Percentiles rank a stretch among this genome's conserved stretches.
Evolutionary conservation across 2,113 vertebrate genomes (phyloP).

Genomic region (Esox niger): DNA sequence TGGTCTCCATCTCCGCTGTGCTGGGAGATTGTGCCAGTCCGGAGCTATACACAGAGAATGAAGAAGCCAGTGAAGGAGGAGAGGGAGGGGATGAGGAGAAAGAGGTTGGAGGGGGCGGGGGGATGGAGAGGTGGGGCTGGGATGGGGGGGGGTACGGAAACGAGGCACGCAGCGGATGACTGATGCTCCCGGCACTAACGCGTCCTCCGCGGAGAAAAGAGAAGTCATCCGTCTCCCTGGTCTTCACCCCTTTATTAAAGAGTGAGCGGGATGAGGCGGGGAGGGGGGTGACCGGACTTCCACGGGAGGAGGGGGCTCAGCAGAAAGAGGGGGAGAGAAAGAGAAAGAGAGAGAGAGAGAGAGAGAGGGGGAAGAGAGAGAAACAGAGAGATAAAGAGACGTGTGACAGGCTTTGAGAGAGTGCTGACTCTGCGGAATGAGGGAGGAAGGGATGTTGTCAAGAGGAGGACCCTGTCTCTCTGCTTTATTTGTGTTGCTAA

Average conservation of each 20-base stretch:
- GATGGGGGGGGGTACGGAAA: slow-evolving; percentile 20
- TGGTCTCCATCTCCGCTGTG: slow-evolving; percentile 51
- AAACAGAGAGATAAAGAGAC: slow-evolving; percentile 14
- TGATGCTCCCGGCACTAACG: slow-evolving; percentile 53
- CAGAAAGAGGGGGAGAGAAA: not conserved
- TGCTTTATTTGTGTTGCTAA: slow-evolving; percentile 4
- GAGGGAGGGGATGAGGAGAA: slow-evolving; percentile 9
- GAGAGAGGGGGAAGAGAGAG: slow-evolving; percentile 36
- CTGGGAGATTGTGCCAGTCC: slow-evolving; percentile 12
- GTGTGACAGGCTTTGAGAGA: slow-evolving; percentile 12
- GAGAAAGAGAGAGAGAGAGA: slow-evolving; percentile 1
- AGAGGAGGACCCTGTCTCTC: slow-evolving; percentile 50
- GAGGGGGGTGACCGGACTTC: not conserved
- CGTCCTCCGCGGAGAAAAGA: slow-evolving; percentile 35
- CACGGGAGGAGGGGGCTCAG: not conserved
- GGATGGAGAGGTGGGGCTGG: slow-evolving; percentile 8
- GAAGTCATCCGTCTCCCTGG: slow-evolving; percentile 21
- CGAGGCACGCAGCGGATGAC: slow-evolving; percentile 38
- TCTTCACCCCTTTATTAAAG: slow-evolving; percentile 27
- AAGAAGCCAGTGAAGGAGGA: slow-evolving; percentile 18
- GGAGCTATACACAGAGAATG: slow-evolving; percentile 28
- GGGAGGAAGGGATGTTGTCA: slow-evolving; percentile 33
- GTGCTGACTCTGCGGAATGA: slow-evolving; percentile 26
- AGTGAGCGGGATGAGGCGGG: slow-evolving; percentile 29
- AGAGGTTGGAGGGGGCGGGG: too few relatives aligned